Percentiles rank a stretch among this genome's conserved stretches.
Evolutionary conservation across 2,113 vertebrate genomes (phyloP).

Genomic region (Hymenochirus boettgeri): DNA sequence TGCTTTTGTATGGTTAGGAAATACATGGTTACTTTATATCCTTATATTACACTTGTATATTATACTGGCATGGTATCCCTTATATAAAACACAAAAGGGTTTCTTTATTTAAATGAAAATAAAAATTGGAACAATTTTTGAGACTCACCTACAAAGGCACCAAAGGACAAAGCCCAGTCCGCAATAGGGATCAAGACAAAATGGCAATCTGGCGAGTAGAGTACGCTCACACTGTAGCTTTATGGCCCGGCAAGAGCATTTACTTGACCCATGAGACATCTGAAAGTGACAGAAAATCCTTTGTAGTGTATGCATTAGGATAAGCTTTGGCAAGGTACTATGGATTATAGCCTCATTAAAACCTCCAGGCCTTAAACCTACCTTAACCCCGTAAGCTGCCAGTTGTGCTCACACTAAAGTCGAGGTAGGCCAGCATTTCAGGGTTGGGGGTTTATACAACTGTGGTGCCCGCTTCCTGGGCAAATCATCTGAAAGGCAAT

Average conservation of each 20-base stretch:
- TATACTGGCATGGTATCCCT: too few species aligned
- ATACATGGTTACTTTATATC: too few species aligned
- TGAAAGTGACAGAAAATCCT: too few species aligned
- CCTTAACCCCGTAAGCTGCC: conserved; percentile 97
- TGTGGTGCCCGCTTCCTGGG: conserved; percentile 82
- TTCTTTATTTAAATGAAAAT: too few species aligned
- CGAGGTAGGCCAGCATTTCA: conserved; percentile 95
- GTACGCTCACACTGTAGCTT: conserved; percentile 96
- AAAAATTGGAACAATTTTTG: too few species aligned
- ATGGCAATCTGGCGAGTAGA: conserved; percentile 94
- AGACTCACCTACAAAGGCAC: conserved; percentile 91
- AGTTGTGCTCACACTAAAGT: conserved; percentile 96
- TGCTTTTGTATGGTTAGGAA: too few species aligned
- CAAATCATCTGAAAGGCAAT: conserved; percentile 78
- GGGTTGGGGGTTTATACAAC: conserved; percentile 94
- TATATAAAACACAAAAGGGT: too few species aligned
- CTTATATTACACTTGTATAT: too few species aligned
- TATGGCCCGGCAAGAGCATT: conserved; percentile 92
- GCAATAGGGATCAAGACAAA: conserved; percentile 95
- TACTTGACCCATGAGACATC: conserved; percentile 90
- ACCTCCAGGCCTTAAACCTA: conserved; percentile 44
- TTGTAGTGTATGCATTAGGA: too few species aligned
- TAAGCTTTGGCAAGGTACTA: too few species aligned
- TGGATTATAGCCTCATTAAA: too few species aligned
- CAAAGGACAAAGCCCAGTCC: conserved; percentile 95